Evolutionary conservation across 53 echinoderm and acorn worm genomes (phyloP).

Genomic region (Pentamera pediparva): DNA sequence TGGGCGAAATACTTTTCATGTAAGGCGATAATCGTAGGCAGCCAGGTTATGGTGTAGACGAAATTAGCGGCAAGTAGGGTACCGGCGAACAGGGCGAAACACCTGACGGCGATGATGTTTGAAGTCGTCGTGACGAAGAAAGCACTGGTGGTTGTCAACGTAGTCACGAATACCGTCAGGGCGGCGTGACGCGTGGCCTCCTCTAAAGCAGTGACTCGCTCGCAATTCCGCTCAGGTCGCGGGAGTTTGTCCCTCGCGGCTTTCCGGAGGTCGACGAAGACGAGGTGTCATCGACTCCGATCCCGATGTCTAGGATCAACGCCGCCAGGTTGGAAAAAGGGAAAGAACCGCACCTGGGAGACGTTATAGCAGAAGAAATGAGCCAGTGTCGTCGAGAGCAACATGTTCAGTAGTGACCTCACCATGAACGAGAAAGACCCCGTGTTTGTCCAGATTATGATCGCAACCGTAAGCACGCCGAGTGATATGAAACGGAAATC

Average conservation of each 20-base stretch:
- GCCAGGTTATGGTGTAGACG: constrained; percentile 75
- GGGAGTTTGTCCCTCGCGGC: constrained; percentile 14
- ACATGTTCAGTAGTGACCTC: constrained; percentile 69
- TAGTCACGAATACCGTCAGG: constrained; percentile 82
- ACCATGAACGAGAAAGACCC: constrained; percentile 60
- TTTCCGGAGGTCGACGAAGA: constrained; percentile 80
- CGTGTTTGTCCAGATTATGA: constrained; percentile 75
- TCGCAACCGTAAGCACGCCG: constrained; percentile 39
- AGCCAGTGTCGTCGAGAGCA: constrained; percentile 59
- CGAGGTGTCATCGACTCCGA: constrained; percentile 87
- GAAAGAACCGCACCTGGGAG: constrained; percentile 66
- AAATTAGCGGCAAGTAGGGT: constrained; percentile 71
- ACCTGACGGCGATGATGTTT: constrained; percentile 73
- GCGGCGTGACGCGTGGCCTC: constrained; percentile 66
- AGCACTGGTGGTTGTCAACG: constrained; percentile 77
- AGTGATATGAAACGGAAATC: constrained; percentile 53
- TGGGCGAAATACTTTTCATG: constrained; percentile 46
- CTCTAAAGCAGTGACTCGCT: constrained; percentile 35
- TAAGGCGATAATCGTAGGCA: constrained; percentile 66
- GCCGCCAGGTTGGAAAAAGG: constrained; percentile 72
- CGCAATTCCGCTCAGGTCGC: neutral
- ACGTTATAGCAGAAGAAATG: constrained; percentile 65
- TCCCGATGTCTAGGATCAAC: constrained; percentile 62
- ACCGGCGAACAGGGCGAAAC: constrained; percentile 80
- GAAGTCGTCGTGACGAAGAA: constrained; percentile 54